phyloP scores from a whole-genome alignment of 2,113 vertebrate genomes.

The Coturnix japonica region DNA sequence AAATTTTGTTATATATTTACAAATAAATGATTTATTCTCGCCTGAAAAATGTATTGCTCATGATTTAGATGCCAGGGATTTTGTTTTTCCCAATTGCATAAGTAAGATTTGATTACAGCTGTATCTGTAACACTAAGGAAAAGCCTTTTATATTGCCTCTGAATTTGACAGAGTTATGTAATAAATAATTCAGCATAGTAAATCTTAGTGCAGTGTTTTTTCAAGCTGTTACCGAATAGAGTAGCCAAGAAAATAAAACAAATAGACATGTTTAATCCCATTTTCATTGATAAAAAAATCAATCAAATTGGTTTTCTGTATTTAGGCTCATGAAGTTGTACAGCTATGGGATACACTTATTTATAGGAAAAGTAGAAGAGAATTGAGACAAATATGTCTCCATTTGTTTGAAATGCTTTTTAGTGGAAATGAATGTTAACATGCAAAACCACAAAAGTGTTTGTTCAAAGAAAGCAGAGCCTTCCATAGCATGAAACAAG shows the following conservation, averaged over 20 bases:
- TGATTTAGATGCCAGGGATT: background rate
- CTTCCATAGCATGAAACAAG: background rate
- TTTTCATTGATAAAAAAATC: background rate
- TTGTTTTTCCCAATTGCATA: background rate
- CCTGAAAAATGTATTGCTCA: background rate
- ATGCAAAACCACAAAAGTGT: background rate
- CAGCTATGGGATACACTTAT: background rate
- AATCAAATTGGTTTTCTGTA: background rate
- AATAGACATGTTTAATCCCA: background rate
- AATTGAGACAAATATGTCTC: background rate
- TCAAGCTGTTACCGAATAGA: background rate
- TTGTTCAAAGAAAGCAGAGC: background rate
- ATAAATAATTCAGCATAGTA: conserved; percentile 1
- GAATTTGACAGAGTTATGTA: background rate
- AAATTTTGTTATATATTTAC: background rate
- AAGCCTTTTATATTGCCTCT: background rate
- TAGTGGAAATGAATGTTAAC: background rate
- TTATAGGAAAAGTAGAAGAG: background rate
- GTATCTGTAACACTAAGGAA: background rate
- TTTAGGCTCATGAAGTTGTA: background rate
- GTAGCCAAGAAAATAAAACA: background rate
- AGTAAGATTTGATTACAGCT: background rate
- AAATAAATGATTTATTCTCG: background rate
- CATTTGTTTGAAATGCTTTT: background rate
- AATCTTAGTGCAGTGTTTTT: background rate